Conservation (phyloP, 2,888 invertebrate genomes). For the Brachylomia viminalis region DNA sequence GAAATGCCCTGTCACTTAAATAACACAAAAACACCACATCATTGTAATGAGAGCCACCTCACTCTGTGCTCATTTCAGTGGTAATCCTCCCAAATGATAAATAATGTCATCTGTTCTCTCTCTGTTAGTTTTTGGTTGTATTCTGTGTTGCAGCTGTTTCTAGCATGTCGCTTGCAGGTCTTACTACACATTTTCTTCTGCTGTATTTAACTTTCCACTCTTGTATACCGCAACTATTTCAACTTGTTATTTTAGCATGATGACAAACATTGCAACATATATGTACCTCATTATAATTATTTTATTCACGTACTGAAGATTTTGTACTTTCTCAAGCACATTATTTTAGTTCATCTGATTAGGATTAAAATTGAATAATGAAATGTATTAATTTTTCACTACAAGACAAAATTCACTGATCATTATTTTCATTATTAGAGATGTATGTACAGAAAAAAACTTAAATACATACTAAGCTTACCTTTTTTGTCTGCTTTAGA, state of each 20-base stretch:
- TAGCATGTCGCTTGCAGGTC: conserved; percentile 56
- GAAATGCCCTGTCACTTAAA: conserved; percentile 65
- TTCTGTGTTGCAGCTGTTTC: conserved; percentile 61
- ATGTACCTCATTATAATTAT: conserved; percentile 23
- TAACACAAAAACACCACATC: conserved; percentile 62
- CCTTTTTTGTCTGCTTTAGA: conserved; percentile 88
- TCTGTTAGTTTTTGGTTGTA: conserved; percentile 61
- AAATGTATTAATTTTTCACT: conserved; percentile 14
- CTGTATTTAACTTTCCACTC: conserved; percentile 58
- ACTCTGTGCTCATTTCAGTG: conserved; percentile 62
- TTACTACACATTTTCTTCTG: conserved; percentile 63
- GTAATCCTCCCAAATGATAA: conserved; percentile 58
- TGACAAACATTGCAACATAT: conserved; percentile 50
- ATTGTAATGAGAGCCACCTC: conserved; percentile 61
- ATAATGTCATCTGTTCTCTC: conserved; percentile 60
- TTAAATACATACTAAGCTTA: conserved; percentile 78
- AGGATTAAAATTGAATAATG: conserved; percentile 21
- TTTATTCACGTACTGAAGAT: conserved; percentile 39
- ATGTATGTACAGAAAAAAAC: conserved; percentile 27
- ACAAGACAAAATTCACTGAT: conserved; percentile 31
- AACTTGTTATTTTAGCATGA: conserved; percentile 45
- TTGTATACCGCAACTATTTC: conserved; percentile 60
- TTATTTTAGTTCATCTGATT: conserved; percentile 23
- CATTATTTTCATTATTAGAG: conserved; percentile 2
- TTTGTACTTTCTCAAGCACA: conserved; percentile 31